Base-by-base conservation (phyloP, 2,888 invertebrate genomes). In the Panorpa germanica region DNA sequence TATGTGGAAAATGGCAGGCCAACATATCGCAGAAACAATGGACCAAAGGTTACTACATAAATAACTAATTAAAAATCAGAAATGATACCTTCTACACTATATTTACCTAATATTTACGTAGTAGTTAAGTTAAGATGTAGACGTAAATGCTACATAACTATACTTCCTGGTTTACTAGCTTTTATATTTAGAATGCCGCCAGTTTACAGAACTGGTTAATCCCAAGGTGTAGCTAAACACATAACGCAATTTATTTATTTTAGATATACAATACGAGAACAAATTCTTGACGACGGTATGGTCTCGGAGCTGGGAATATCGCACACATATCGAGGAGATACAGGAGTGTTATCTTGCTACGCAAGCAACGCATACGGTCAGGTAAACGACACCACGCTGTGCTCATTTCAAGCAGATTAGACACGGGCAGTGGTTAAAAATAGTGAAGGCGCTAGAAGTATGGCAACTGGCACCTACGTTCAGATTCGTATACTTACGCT, bases 301-400 rank as follows among this genome's bases (percentile, higher is more conserved):
- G 76, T 83, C 30, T 88, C 88, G 3, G 78, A 82, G 46, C 58
- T 91, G 39, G 76, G 80, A 38, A 77, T 91, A 39, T 64, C 76
- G 35, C 76, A 82, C 42, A 82, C 85, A 9, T 77, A 77, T 42
- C 62, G 88, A 34, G 80, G 81, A 46, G 90, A 91, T 55, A 83
- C 88, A 1, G 88, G 86, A 7, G 70, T 80, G 30, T 75, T 88
- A 49, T 75, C 81, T 29, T 91, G 91, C 50, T 68, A 75, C 37
- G 86, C 86, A 1, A 75, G 76, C 41, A 93, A 91, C 54, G 67
- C 77, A 28, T 91, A 82, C 47, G 93, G 91, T 6, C 75, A 78
- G 78, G 83, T 81, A 57, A 46, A 47, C 19, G 36, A 31, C 37
- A 34, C 23, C 9, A 19, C 23, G 16, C n/a, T 15, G 13, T n/a